A percentile compares a stretch with the other conserved stretches of the same genome.
These are phyloP conservation scores for Eristalis intricaria DNA, from an alignment of 2,888 invertebrate genomes.

Conservation along the genomic window DNA sequence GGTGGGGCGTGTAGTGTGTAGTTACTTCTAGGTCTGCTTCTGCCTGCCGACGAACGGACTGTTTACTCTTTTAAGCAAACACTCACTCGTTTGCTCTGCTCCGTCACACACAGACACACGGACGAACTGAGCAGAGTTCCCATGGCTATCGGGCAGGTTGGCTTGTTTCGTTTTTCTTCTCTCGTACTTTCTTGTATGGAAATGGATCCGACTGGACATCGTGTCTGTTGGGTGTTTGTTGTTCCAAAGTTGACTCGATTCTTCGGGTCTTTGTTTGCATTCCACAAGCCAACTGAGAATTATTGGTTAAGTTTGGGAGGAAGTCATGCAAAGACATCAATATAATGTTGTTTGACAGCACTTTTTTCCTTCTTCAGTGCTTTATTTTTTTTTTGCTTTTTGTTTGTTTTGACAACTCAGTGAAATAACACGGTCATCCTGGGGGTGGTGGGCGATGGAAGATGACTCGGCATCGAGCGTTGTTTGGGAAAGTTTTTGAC, in stretches of 20 bases:
- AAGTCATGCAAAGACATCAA: slow-evolving; percentile 68
- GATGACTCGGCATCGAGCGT: background rate
- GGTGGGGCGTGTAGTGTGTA: background rate
- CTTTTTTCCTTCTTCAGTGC: slow-evolving; percentile 8
- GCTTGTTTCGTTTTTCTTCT: background rate
- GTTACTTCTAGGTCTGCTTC: background rate
- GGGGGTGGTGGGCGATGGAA: background rate
- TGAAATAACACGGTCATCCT: background rate
- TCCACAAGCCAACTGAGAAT: slow-evolving; percentile 49
- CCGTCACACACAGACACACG: background rate
- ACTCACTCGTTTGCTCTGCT: slow-evolving; percentile 5
- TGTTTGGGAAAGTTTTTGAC: background rate
- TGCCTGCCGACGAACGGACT: background rate
- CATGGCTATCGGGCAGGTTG: too few species aligned
- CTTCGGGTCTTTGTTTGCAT: slow-evolving; percentile 56
- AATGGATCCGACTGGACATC: background rate
- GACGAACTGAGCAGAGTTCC: background rate
- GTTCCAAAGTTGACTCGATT: slow-evolving; percentile 61
- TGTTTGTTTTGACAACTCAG: background rate
- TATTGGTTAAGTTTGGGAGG: slow-evolving; percentile 58
- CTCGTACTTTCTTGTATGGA: background rate
- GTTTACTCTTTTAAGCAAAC: slow-evolving; percentile 39
- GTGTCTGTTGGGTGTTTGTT: slow-evolving; percentile 46
- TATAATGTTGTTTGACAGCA: slow-evolving; percentile 63
- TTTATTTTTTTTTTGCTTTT: background rate